These are phyloP conservation scores for Porites rus DNA, from an alignment of 92 coral and sea anemone species.

Conservation along the genomic window DNA sequence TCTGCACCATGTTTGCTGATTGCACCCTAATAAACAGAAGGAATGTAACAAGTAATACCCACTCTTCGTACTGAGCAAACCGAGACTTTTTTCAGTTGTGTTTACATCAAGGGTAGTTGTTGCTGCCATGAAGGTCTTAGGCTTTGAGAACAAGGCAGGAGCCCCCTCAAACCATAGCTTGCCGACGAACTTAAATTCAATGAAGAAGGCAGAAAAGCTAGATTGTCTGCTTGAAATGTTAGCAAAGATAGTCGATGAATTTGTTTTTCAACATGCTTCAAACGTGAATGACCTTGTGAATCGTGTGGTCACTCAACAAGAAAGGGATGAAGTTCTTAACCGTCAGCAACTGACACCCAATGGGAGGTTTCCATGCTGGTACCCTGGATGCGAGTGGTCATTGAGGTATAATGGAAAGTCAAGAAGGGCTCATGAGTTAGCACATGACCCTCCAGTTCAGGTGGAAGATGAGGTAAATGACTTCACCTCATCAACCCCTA, in stretches of 20 bases:
- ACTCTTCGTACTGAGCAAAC: constrained; percentile 66
- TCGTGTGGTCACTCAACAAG: constrained; percentile 52
- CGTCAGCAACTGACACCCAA: constrained; percentile 61
- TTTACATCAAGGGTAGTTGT: constrained; percentile 61
- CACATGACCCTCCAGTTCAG: constrained; percentile 70
- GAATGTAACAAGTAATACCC: constrained; percentile 67
- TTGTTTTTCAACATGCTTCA: constrained; percentile 38
- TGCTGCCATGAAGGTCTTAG: constrained; percentile 67
- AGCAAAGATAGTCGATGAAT: constrained; percentile 54
- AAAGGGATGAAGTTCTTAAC: constrained; percentile 44
- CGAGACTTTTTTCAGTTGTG: constrained; percentile 64
- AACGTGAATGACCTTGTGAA: constrained; percentile 43
- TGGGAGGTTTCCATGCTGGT: constrained; percentile 75
- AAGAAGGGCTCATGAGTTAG: constrained; percentile 57
- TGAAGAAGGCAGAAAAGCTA: constrained; percentile 50
- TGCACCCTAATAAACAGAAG: constrained; percentile 63
- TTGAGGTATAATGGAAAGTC: constrained; percentile 75
- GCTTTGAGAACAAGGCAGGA: constrained; percentile 53
- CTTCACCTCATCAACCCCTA: constrained; percentile 24
- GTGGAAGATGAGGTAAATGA: constrained; percentile 21
- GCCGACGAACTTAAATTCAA: constrained; percentile 32
- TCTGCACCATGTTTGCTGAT: constrained; percentile 68
- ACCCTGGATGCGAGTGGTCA: constrained; percentile 63
- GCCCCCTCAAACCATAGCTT: constrained; percentile 51
- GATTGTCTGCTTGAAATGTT: constrained; percentile 45